Evolutionary conservation across 92 coral and sea anemone genomes (phyloP).

Genomic region (Blastomussa wellsi): DNA sequence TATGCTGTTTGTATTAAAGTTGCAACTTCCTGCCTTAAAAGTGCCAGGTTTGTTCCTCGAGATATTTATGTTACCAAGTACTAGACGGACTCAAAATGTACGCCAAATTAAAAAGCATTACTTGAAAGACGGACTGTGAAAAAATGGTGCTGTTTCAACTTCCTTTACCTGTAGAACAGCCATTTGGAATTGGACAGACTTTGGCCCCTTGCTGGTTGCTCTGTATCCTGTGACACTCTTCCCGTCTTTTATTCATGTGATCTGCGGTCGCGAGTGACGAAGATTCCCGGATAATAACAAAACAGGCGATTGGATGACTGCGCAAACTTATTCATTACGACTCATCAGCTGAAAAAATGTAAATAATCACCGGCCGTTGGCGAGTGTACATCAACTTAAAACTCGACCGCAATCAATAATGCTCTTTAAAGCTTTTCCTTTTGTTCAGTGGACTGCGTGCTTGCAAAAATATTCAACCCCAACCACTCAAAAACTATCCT

Average conservation of each 20-base stretch:
- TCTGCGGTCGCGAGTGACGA: conserved; percentile 59
- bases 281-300: conserved; percentile 68
- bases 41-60: neutral
- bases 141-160: conserved; percentile 23
- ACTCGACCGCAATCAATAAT: conserved; percentile 35
- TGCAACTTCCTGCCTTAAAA: conserved; percentile 24
- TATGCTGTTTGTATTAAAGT: conserved; percentile 4
- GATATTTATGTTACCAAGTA: neutral
- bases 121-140: conserved; percentile 13
- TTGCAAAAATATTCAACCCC: neutral
- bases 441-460: neutral
- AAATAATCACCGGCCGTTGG: conserved; percentile 51
- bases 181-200: conserved; percentile 54
- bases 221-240: conserved; percentile 42
- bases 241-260: conserved; percentile 52
- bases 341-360: conserved; percentile 66
- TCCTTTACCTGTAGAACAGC: conserved; percentile 69
- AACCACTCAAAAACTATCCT: neutral
- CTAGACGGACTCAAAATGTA: conserved; percentile 20
- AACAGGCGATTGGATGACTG: conserved; percentile 47
- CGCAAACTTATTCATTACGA: conserved; percentile 54
- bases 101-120: conserved; percentile 28
- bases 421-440: conserved; percentile 12
- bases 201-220: conserved; percentile 4
- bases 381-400: conserved; percentile 19